Base-by-base conservation (phyloP, 2,113 vertebrate genomes). In the Serinus canaria region DNA sequence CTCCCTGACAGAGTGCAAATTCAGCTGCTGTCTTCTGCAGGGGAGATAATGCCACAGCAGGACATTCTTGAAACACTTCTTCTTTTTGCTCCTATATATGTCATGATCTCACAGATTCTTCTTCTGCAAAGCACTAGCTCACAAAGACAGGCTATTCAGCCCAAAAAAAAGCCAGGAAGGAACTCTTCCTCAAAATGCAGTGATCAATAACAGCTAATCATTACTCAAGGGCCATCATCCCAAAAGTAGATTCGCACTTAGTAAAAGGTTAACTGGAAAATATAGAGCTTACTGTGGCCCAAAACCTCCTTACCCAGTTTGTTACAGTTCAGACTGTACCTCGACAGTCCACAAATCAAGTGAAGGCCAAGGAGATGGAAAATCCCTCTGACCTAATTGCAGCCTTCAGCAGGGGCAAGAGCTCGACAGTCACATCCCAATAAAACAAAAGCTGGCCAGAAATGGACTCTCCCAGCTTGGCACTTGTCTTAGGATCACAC, bases 31-130 rank as follows among this genome's bases (percentile, higher is more conserved):
- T 62, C 85, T 90, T 91, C 88, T 5, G 7, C 59, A 33, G 74
- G 21, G 60, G 52, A 93, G 75, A 88, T 81, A 95, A 90, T 83
- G 90, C 76, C 93, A 90, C 90, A 94, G 90, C 85, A 89, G 84
- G 83, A n/a, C 69, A 55, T 59, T 74, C 72, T 56, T 86, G 76
- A 78, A 83, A 92, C 66, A 47, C 37, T 83, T 85, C 49, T 69
- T 62, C 35, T 82, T 90, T 92, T 83, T 92, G 43, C 52, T 90
- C 60, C 73, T 83, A 33, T 90, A 24, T 81, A 55, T 70, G 80
- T 86, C 88, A 68, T 0, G 0, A 73, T 69, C 43, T 5, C 67
- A 85, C 19, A 63, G 81, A 79, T 87, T 82, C 50, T 62, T 85
- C 87, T 87, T 70, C 82, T 88, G 64, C 63, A 91, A 73, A 88